Evolutionary conservation across 2,797 vertebrate species (phyloP).

Genomic region (Crenuchus spilurus): DNA sequence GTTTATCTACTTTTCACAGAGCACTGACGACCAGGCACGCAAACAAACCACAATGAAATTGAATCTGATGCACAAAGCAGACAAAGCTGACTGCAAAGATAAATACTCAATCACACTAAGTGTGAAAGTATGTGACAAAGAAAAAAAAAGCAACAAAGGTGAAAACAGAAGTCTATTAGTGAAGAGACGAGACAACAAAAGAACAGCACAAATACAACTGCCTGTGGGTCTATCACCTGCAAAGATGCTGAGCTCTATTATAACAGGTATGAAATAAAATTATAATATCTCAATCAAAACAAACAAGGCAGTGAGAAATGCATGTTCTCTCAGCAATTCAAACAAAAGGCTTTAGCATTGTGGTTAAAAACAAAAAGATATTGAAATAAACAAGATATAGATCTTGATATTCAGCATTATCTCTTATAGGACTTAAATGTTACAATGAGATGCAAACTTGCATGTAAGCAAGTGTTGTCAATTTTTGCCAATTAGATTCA

Average conservation of each 20-base stretch:
- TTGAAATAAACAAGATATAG: too few relatives aligned
- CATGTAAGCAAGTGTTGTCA: too few relatives aligned
- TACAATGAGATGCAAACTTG: too few relatives aligned
- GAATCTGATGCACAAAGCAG: conserved; percentile 25
- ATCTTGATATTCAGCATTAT: too few relatives aligned
- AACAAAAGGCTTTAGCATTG: not conserved
- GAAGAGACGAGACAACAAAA: conserved; percentile 6
- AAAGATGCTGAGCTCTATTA: not conserved
- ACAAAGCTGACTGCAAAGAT: not conserved
- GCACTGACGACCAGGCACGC: conserved; percentile 15
- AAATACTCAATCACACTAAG: not conserved
- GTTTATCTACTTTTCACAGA: conserved; percentile 24
- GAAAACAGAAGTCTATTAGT: conserved; percentile 31
- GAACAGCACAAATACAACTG: not conserved
- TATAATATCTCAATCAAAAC: not conserved
- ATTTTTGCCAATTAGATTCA: too few relatives aligned
- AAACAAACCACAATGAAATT: conserved; percentile 13
- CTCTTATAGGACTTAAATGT: too few relatives aligned
- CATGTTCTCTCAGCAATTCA: not conserved
- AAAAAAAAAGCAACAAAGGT: not conserved
- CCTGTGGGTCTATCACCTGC: not conserved
- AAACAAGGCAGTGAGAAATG: not conserved
- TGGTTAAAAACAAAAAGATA: too few relatives aligned
- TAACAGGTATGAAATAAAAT: not conserved
- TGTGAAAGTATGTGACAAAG: not conserved